Base-by-base conservation (phyloP, 2,113 vertebrate species). In the Oncorhynchus mykiss region DNA sequence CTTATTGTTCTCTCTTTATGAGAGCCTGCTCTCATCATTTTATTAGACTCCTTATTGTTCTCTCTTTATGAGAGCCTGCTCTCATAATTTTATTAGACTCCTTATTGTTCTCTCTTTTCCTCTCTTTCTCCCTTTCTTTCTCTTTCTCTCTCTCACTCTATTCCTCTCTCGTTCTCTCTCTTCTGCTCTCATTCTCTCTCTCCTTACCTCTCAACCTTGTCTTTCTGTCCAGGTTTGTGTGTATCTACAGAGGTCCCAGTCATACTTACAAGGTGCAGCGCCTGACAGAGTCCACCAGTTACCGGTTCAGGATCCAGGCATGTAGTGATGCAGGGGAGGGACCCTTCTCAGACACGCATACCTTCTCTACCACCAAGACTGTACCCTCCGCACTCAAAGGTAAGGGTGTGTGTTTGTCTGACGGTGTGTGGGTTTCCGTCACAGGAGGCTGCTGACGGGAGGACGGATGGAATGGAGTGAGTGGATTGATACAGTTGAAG, bases 221-320 rank as follows among this genome's bases (percentile, higher is more conserved):
- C 11, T 62, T 27, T 13, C 59, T 73, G 18, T 48, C 45, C 89
- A 99, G 98, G 93, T 99, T 99, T 84, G 92, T 96, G 86, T 94
- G 95, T 0, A 96, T 99, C 91, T 99, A 99, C 76, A 93, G 95
- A 71, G 98, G 98, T 62, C 96, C 97, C 75, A 99, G 98, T 88
- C 98, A 98, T 88, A 99, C 97, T 1, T 99, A 98, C 88, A 98
- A 98, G 91, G 94, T 99, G 67, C 97, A 99, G 88, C 93, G 97
- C 67, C 89, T 99, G 91, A 95, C 84, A 0, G 98, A 99, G 84
- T 97, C 94, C 81, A 97, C 96, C 2, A 94, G 94, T 86, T 98
- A 97, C 93, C 94, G 93, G 0, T 99, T 99, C 93, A 92, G 96
- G 92, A 99, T 99, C 93, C 97, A 99, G 92, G 96, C 97, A 0